Evolutionary conservation across 2,888 invertebrate species (phyloP).

Genomic region (Erebia palarica): DNA sequence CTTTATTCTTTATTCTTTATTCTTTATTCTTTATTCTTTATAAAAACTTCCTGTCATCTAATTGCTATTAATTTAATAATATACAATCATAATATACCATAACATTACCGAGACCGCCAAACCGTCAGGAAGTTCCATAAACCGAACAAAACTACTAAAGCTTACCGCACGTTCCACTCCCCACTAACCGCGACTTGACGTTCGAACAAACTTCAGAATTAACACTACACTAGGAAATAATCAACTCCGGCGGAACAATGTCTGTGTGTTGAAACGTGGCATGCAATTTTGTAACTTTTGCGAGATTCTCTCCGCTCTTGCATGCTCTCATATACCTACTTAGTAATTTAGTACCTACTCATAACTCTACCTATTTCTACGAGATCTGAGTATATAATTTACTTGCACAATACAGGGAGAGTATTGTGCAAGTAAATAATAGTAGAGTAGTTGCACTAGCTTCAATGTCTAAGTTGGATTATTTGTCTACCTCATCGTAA

Average conservation of each 20-base stretch:
- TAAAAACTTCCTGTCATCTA: too few relatives aligned
- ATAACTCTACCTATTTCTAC: background rate
- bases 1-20: too few relatives aligned
- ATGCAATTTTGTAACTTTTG: conserved; percentile 19
- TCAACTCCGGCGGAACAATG: conserved; percentile 36
- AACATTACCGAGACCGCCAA: conserved; percentile 21
- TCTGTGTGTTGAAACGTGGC: conserved; percentile 22
- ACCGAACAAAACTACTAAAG: conserved; percentile 32
- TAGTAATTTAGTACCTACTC: background rate
- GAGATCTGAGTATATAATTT: too few relatives aligned
- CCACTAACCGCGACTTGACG: conserved; percentile 28
- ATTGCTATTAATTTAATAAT: background rate
- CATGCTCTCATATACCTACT: background rate
- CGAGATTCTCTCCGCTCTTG: conserved; percentile 13
- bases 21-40: too few relatives aligned
- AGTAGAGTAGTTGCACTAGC: too few relatives aligned
- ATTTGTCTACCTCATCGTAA: too few relatives aligned
- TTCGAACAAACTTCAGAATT: conserved; percentile 38
- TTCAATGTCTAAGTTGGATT: too few relatives aligned
- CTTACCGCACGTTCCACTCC: conserved; percentile 35
- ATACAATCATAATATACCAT: background rate
- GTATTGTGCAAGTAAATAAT: too few relatives aligned
- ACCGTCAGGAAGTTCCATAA: conserved; percentile 22
- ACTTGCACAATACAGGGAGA: background rate
- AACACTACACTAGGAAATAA: conserved; percentile 42